phyloP scores from a whole-genome alignment of 2,113 vertebrate species.

The Entomyzon cyanotis region DNA sequence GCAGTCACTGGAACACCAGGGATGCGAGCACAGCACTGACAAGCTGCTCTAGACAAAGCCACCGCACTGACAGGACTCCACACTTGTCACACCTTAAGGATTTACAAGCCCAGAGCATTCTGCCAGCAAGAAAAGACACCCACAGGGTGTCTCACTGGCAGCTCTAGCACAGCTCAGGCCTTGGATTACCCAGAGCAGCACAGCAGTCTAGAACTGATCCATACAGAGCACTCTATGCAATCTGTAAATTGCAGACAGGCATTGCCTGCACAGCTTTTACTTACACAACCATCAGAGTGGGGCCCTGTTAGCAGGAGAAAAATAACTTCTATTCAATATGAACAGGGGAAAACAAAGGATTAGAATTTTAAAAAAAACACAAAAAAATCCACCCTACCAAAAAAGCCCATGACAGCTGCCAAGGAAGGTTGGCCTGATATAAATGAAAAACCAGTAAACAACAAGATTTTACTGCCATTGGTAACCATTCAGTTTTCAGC shows the following conservation, averaged over 20 bases:
- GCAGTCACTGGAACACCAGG: background rate
- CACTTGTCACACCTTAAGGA: background rate
- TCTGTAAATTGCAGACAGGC: background rate
- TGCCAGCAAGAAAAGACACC: background rate
- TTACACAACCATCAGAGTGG: background rate
- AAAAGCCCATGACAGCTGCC: background rate
- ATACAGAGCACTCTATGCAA: background rate
- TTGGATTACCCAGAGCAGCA: background rate
- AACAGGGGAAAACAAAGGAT: background rate
- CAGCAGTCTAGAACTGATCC: background rate
- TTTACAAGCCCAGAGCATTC: background rate
- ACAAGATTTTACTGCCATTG: background rate
- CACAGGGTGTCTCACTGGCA: background rate
- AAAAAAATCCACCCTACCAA: no score
- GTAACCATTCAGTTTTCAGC: background rate
- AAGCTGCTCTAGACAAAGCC: conserved; percentile 13
- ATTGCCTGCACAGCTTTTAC: background rate
- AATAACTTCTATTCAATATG: background rate
- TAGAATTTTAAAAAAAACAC: no score
- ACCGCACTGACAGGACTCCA: background rate
- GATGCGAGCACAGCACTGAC: background rate
- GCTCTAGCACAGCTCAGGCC: background rate
- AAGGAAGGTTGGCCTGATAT: background rate
- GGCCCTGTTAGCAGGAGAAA: background rate
- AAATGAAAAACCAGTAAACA: background rate